Evolutionary conservation across 2,888 invertebrate species (phyloP).

Genomic region (Limnephilus lunatus): DNA sequence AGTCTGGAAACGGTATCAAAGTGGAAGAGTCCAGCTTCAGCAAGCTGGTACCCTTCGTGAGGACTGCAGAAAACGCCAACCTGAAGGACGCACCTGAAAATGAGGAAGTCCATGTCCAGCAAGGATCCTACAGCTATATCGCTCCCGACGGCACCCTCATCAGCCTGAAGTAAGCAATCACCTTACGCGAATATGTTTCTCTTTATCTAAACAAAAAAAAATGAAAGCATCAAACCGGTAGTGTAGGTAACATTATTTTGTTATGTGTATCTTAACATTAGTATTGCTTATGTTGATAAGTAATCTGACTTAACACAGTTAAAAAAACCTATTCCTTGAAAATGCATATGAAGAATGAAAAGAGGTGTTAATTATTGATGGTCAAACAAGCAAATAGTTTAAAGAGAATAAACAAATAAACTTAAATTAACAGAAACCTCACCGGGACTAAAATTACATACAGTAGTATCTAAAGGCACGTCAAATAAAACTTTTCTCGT

Average conservation of each 20-base stretch:
- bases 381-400: too few species aligned
- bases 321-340: background rate
- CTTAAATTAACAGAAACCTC: background rate
- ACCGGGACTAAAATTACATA: background rate
- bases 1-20: slow-evolving; percentile 87
- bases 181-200: background rate
- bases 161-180: slow-evolving; percentile 74
- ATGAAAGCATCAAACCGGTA: background rate
- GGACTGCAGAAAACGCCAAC: slow-evolving; percentile 76
- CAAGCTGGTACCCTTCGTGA: slow-evolving; percentile 78
- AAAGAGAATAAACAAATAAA: slow-evolving; percentile 6
- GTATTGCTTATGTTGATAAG: background rate
- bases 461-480: too few species aligned
- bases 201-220: background rate
- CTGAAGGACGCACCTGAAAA: slow-evolving; percentile 72
- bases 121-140: slow-evolving; percentile 83
- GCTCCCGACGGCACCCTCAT: slow-evolving; percentile 84
- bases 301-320: background rate
- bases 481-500: too few species aligned
- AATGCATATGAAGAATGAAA: background rate
- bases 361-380: background rate
- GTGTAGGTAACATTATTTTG: background rate
- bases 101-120: slow-evolving; percentile 79
- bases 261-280: background rate
- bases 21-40: slow-evolving; percentile 85